phyloP scores from a whole-genome alignment of 2,797 vertebrate genomes.

The Esox masquinongy region DNA sequence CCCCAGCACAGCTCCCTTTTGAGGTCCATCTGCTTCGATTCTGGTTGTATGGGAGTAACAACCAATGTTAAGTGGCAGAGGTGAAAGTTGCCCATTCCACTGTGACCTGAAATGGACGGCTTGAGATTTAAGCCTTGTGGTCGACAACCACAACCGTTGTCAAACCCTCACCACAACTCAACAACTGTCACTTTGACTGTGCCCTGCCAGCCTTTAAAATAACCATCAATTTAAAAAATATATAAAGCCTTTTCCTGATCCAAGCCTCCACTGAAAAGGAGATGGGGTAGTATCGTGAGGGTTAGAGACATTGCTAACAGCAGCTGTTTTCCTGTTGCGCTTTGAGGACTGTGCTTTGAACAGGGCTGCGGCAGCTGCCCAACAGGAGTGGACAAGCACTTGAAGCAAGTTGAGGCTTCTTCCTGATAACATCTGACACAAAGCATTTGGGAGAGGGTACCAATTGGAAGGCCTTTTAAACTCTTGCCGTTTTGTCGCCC shows the following conservation, averaged over 20 bases:
- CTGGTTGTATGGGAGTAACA: not conserved
- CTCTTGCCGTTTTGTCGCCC: not conserved
- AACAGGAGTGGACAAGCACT: not conserved
- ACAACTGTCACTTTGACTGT: conserved; percentile 33
- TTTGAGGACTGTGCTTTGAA: not conserved
- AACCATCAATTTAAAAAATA: conserved; percentile 17
- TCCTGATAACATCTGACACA: not conserved
- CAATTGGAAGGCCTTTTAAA: not conserved
- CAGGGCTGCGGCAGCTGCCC: not conserved
- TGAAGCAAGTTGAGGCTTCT: not conserved
- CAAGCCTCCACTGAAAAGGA: conserved; percentile 39
- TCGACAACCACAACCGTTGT: conserved; percentile 23
- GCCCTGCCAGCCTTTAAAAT: conserved; percentile 32
- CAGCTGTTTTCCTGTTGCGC: not conserved
- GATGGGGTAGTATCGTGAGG: not conserved
- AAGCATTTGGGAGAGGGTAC: not conserved
- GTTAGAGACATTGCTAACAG: not conserved
- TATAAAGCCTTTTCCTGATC: conserved; percentile 32
- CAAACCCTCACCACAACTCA: conserved; percentile 36
- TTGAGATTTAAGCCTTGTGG: not conserved
- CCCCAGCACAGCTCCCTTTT: not conserved
- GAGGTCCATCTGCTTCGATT: not conserved
- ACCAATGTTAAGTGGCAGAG: conserved; percentile 14
- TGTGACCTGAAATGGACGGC: conserved; percentile 11
- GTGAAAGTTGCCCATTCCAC: conserved; percentile 37